A percentile compares a stretch with the other conserved stretches of the same genome.
phyloP scores from a whole-genome alignment of 2,888 invertebrate genomes.

The Zaprionus lineosus region DNA sequence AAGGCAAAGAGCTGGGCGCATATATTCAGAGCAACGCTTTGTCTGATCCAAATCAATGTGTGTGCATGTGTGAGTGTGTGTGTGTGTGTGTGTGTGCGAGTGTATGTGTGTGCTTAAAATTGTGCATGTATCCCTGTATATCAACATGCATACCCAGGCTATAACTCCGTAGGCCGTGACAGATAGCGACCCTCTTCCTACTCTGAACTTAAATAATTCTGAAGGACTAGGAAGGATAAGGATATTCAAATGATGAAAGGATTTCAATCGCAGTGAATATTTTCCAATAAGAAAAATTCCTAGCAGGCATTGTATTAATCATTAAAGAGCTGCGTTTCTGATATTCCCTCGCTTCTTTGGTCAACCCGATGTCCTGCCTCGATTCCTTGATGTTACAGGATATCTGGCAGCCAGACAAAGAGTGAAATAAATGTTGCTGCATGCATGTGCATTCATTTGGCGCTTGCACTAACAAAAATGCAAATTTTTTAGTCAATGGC shows the following conservation, averaged over 20 bases:
- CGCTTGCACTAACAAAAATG: conserved; percentile 62
- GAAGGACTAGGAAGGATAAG: too few relatives aligned
- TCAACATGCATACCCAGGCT: conserved; percentile 19
- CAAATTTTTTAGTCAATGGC: conserved; percentile 60
- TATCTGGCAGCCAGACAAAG: too few relatives aligned
- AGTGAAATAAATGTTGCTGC: too few relatives aligned
- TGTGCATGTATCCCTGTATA: conserved; percentile 22
- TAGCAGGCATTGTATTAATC: too few relatives aligned
- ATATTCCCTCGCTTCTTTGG: too few relatives aligned
- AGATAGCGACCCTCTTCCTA: not conserved
- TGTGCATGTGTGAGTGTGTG: not conserved
- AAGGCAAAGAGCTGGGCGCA: conserved; percentile 68
- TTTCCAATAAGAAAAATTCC: too few relatives aligned
- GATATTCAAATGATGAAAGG: too few relatives aligned
- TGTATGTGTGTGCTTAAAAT: conserved; percentile 1
- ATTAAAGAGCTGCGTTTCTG: too few relatives aligned
- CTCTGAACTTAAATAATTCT: too few relatives aligned
- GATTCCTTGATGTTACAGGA: too few relatives aligned
- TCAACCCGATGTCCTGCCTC: too few relatives aligned
- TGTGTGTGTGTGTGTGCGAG: not conserved
- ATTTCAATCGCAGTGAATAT: too few relatives aligned
- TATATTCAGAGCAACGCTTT: conserved; percentile 49
- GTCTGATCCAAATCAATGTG: conserved; percentile 48
- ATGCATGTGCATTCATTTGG: conserved; percentile 61
- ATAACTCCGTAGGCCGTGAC: not conserved